Base-by-base conservation (phyloP, 1,140 invertebrate species). In the Zaprionus africanus region DNA sequence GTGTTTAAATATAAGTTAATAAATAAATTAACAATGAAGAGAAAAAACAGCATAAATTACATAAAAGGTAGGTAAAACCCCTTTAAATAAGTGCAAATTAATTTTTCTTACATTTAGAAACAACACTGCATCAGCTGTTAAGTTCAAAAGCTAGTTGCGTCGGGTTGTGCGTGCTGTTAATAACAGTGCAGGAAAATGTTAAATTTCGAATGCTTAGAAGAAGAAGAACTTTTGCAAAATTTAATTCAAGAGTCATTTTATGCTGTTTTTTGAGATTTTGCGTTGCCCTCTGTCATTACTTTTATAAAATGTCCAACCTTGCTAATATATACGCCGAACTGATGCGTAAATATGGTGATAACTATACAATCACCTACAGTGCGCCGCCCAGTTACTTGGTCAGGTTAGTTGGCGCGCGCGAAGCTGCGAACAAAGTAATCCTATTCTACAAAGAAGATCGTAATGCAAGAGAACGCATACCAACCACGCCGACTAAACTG, bases 271-370 rank as follows among this genome's bases (percentile, higher is more conserved):
- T 49, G 9, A 54, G 9, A 2, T 38, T 59, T 57, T 57, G 34
- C 17, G n/a, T 53, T 66, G 17, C 12, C 13, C n/a, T 46, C n/a
- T 11, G 7, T 15, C 17, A n/a, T 58, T 64, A 11, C 1, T 54
- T 65, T 71, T 34, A 15, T 11, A 73, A 49, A 64, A 88, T 88
- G 85, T 69, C 76, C 15, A 84, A 76, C 70, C 61, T 91, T 15
- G 90, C 85, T 0, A 91, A 91, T 74, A 63, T 87, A 34, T 91
- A 91, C 34, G 91, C 91, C 5, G 71, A 76, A 31, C 36, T 92
- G 17, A 58, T 81, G 57, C 82, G 80, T 4, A 81, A 75, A 46
- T 90, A 86, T 73, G 84, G 84, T 5, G 82, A 92, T 15, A 49
- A 65, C 13, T 84, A 87, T 49, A 91, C 82, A 7, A 84, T 92